Evolutionary conservation across 1,140 invertebrate genomes (phyloP), one percentile per base, ranked within the genome.

Genomic region (Temnothorax longispinosus): DNA sequence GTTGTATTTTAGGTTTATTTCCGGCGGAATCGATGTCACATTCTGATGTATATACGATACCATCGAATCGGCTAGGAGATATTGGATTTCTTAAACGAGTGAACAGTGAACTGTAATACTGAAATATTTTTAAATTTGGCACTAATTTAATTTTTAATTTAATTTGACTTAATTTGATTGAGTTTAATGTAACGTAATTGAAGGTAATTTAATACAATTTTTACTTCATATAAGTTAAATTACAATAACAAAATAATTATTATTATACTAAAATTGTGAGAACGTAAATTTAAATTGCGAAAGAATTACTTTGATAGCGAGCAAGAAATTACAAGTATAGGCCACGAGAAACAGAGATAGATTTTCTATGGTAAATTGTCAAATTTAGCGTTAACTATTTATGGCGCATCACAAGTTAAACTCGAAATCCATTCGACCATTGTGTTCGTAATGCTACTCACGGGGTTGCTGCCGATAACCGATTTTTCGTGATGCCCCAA

Each of bases 1-100:
- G 80, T 41, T 75, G 80, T 75, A 84, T 84, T 84, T 84, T 69
- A 47, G 69, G 69, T 75, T 84, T 74, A 84, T 75, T 84, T 74
- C 69, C 41, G 80, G 27, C 69, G 50, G 35, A 50, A 84, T 84
- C 69, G 69, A 74, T 84, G 80, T 62, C 80, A 75, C 54, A 32
- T 38, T 35, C 54, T 75, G 69, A 18, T 35, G 54, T 35, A 58
- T 72, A 60, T 13, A 41, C 32, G 80, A 82, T 74, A 82, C 8
- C 69, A 52, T 58, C 80, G 27, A 27, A 74, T 58, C 52, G 18
- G 35, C 67, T 21, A 82, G 52, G 13, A 74, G 41, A 74, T 82
- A 82, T 82, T 41, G 54, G 69, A 74, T 75, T 74, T n/a, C 69
- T 84, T 84, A 84, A 84, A 74, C 44, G 54, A 60, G 1, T 50